Percentiles rank a stretch among this genome's conserved stretches.
Evolutionary conservation across 30 jellyfish, hydroid and myxozoan species (phyloP).

Genomic region (Pseudorhiza aurosa): DNA sequence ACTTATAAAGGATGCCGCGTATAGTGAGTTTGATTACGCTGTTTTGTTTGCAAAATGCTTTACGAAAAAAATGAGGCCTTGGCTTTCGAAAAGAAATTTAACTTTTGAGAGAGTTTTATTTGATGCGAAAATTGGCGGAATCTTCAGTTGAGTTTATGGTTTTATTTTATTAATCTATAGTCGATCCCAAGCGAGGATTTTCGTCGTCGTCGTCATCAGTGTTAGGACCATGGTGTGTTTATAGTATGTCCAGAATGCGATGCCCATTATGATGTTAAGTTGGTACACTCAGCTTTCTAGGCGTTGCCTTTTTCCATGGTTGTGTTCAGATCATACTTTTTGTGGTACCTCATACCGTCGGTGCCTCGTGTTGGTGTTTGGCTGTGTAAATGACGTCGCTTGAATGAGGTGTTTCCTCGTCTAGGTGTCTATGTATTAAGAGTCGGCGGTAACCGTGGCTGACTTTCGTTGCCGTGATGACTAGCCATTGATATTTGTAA

Average conservation of each 20-base stretch:
- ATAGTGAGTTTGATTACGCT: slow-evolving; percentile 4
- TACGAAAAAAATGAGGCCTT: not conserved
- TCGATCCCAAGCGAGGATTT: not conserved
- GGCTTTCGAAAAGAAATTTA: not conserved
- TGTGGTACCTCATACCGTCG: not conserved
- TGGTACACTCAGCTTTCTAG: no score
- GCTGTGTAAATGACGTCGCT: no score
- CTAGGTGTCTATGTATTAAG: no score
- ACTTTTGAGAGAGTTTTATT: not conserved
- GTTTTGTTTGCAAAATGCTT: slow-evolving; percentile 3
- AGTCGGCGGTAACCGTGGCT: no score
- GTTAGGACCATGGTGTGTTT: slow-evolving; percentile 7
- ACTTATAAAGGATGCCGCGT: not conserved
- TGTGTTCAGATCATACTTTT: no score
- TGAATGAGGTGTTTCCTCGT: no score
- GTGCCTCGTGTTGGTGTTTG: not conserved
- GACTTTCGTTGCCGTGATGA: no score
- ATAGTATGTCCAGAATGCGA: no score
- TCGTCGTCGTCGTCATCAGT: not conserved
- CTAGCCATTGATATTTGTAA: no score
- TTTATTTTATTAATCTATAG: slow-evolving; percentile 1
- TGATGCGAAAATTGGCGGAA: not conserved
- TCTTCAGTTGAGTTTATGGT: slow-evolving; percentile 21
- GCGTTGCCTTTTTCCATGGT: no score
- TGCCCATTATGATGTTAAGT: no score